Percentiles rank a stretch among this genome's conserved stretches.
Conservation (phyloP, 1,140 invertebrate species). For the Scaptomyza pallida region DNA sequence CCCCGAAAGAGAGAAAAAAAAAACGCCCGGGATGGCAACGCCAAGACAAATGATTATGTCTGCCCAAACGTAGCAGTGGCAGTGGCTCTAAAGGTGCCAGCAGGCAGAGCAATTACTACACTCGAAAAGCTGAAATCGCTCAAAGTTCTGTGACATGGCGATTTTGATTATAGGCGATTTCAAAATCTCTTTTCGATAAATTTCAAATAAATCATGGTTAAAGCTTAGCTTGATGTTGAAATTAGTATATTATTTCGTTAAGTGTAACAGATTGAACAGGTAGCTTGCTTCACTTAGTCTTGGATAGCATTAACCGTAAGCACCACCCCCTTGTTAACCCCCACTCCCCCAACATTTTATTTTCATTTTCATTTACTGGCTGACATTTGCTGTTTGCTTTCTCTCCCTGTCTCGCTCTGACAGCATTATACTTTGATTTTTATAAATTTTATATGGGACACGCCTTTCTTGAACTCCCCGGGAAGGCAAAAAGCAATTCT, state of each 20-base stretch:
- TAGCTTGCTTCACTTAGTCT: conserved; percentile 4
- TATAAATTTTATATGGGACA: conserved; percentile 77
- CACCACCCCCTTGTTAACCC: neutral
- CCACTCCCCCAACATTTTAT: too few relatives aligned
- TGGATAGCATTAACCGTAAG: conserved; percentile 20
- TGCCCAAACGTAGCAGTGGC: conserved; percentile 31
- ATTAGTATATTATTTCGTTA: neutral
- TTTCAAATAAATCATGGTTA: too few relatives aligned
- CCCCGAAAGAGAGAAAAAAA: conserved; percentile 1
- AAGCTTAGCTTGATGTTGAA: too few relatives aligned
- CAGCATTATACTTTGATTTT: conserved; percentile 70
- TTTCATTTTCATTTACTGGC: conserved; percentile 33
- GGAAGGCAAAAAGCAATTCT: neutral
- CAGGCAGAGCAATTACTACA: neutral
- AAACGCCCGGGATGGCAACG: conserved; percentile 4
- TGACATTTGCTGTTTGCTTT: conserved; percentile 9
- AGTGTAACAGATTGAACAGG: conserved; percentile 2
- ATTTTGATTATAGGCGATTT: too few relatives aligned
- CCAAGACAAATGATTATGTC: conserved; percentile 79
- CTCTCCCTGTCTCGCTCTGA: neutral
- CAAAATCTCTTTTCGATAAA: too few relatives aligned
- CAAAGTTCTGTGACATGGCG: too few relatives aligned
- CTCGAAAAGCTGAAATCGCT: neutral
- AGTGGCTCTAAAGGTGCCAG: neutral
- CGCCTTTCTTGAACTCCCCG: conserved; percentile 39